Percentiles rank a stretch among this genome's conserved stretches.
Conservation (phyloP, 2,888 invertebrate species). For the Hypolimnas misippus region DNA sequence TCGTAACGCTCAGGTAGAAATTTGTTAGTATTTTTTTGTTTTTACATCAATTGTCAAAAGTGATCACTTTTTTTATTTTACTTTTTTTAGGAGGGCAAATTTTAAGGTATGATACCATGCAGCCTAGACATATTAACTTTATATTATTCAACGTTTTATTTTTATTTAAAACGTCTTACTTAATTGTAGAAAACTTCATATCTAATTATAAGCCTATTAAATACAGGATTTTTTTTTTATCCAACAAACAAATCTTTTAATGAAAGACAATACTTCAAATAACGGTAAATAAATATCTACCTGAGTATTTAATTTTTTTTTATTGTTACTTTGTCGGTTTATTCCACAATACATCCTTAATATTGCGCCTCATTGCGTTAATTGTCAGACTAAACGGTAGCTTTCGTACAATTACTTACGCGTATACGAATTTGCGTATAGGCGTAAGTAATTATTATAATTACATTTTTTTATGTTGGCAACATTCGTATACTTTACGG, state of each 20-base stretch:
- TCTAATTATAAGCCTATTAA: no score
- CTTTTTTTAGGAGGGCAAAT: no score
- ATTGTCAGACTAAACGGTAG: neutral
- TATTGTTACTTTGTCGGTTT: neutral
- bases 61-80: neutral
- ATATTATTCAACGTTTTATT: no score
- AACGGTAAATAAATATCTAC: neutral
- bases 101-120: no score
- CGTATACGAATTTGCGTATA: neutral
- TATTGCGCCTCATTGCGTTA: neutral
- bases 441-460: slow-evolving; percentile 1
- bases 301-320: neutral
- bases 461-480: neutral
- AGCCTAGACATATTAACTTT: no score
- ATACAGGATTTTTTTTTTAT: no score
- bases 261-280: neutral
- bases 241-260: neutral
- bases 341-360: neutral
- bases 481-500: no score
- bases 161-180: no score
- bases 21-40: neutral
- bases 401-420: neutral
- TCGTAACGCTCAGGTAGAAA: neutral
- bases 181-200: no score
- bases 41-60: no score